Base-by-base conservation (phyloP, 2,888 invertebrate species). In the Meloe dianella region DNA sequence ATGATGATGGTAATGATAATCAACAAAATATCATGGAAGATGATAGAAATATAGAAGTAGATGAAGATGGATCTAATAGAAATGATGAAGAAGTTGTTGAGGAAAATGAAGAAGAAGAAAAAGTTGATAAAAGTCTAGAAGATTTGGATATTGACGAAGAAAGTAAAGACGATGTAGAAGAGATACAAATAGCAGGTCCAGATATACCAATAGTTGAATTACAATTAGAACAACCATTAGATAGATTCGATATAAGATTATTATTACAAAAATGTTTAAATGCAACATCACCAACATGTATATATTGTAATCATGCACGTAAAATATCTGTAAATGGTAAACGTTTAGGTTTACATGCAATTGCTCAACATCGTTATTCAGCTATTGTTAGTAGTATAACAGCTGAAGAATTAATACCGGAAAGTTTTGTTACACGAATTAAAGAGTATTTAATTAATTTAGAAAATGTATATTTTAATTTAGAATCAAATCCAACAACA, bases 291-390 rank as follows among this genome's bases (percentile, higher is more conserved):
- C 85, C 88, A 8, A 86, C 86, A 68, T 95, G 95, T 81, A 88
- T 94, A 64, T 95, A 93, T 81, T 95, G 95, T 79, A 93, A 94
- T 79, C 94, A 95, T 85, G 94, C 93, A 0, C 87, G 93, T 22
- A 91, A 92, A 76, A 93, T 95, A 73, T 92, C 93, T 12, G 93
- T 95, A 0, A 93, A 94, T 82, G 94, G 92, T 61, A 90, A 91
- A 80, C 92, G 93, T 77, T 84, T 95, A 60, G 91, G 91, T 8
- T 82, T 94, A 51, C 95, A 95, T 79, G 89, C 95, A 82, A 89
- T 94, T 17, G 88, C 90, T 0, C 89, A 93, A 78, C 95, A 95
- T 83, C 87, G 92, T 8, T 94, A 93, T 80, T 88, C 89, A n/a
- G 92, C 92, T 4, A 89, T 90, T 0, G 92, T 92, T 24, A 89